A percentile compares a stretch with the other conserved stretches of the same genome.
Evolutionary conservation across 2,113 vertebrate genomes (phyloP).

Genomic region (Trachemys scripta): DNA sequence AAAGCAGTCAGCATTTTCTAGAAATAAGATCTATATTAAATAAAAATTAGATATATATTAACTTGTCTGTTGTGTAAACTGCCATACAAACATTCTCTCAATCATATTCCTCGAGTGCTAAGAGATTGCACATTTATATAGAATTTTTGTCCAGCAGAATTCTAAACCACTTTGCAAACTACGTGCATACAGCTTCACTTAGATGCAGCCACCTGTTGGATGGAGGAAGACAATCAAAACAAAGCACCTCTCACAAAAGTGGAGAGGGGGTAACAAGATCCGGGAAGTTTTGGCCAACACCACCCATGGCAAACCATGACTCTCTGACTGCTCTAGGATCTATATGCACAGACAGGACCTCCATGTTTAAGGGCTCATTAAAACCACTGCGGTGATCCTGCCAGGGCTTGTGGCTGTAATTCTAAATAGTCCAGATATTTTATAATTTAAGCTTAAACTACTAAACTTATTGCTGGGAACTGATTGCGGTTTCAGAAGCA

Average conservation of each 20-base stretch:
- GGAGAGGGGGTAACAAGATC: fast-evolving
- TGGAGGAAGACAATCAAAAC: background rate
- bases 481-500: background rate
- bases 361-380: background rate
- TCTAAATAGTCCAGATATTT: background rate
- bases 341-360: background rate
- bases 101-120: background rate
- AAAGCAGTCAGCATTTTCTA: background rate
- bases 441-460: background rate
- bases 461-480: background rate
- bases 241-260: background rate
- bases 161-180: fast-evolving
- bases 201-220: background rate
- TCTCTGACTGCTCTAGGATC: background rate
- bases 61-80: background rate
- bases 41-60: background rate
- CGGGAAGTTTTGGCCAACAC: background rate
- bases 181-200: background rate
- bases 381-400: background rate
- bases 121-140: fast-evolving
- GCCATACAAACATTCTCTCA: fast-evolving
- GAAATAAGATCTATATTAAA: background rate
- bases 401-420: background rate
- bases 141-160: background rate
- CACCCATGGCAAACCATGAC: background rate